Conservation (phyloP, 2,888 invertebrate species). For the Aphidoletes aphidimyza region DNA sequence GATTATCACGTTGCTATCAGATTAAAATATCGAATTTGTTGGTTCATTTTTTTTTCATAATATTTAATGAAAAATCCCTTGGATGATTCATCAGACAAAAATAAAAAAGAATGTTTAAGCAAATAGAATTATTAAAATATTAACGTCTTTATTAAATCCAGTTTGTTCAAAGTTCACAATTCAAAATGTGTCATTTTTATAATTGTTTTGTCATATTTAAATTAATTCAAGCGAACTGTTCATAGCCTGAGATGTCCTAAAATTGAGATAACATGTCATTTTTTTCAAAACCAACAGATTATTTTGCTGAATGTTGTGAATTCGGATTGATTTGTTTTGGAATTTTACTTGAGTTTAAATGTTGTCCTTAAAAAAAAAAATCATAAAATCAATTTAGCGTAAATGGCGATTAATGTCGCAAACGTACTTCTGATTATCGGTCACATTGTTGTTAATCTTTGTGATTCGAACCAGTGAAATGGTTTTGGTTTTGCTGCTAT, state of each 20-base stretch:
- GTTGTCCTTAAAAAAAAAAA: too few relatives aligned
- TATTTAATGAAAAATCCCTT: too few relatives aligned
- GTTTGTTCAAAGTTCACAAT: not conserved
- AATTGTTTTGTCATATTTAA: too few relatives aligned
- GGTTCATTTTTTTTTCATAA: not conserved
- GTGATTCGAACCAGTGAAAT: not conserved
- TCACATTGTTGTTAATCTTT: not conserved
- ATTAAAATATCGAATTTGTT: not conserved
- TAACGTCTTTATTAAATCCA: not conserved
- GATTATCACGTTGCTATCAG: slow-evolving; percentile 25
- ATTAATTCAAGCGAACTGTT: too few relatives aligned
- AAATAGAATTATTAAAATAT: slow-evolving; percentile 13
- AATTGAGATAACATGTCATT: too few relatives aligned
- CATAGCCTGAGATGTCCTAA: too few relatives aligned
- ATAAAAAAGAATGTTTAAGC: too few relatives aligned
- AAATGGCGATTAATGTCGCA: not conserved
- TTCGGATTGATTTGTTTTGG: not conserved
- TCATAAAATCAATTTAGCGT: not conserved
- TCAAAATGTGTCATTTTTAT: not conserved
- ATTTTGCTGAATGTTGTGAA: too few relatives aligned
- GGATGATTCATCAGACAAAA: too few relatives aligned
- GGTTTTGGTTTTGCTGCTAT: slow-evolving; percentile 11
- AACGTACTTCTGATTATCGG: not conserved
- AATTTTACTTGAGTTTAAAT: too few relatives aligned
- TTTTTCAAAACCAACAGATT: too few relatives aligned